Evolutionary conservation across 2,888 invertebrate genomes (phyloP).

Genomic region (Coenonympha glycerion): DNA sequence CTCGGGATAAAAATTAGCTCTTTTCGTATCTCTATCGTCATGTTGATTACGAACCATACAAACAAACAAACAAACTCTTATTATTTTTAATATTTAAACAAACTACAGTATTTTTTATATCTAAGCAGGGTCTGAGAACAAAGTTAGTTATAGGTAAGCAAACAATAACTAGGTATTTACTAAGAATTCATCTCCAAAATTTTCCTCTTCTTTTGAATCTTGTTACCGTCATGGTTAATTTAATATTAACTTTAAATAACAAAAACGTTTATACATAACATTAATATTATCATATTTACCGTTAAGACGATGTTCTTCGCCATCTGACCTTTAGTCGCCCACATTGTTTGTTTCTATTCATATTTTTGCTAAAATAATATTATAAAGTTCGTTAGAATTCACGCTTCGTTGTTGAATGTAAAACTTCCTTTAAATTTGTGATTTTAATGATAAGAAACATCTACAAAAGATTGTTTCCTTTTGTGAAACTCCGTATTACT

Average conservation of each 20-base stretch:
- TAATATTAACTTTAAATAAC: not conserved
- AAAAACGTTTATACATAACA: not conserved
- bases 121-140: too few species aligned
- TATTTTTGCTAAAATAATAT: not conserved
- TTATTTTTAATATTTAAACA: too few species aligned
- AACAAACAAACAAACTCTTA: too few species aligned
- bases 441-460: too few species aligned
- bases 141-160: too few species aligned
- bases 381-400: not conserved
- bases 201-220: not conserved
- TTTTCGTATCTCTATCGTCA: too few species aligned
- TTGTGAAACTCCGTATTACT: too few species aligned
- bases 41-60: too few species aligned
- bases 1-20: too few species aligned
- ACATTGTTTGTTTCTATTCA: conserved; percentile 4
- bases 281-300: not conserved
- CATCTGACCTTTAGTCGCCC: not conserved
- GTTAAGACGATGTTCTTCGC: not conserved
- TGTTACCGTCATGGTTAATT: not conserved
- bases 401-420: not conserved
- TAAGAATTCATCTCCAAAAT: not conserved
- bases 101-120: too few species aligned
- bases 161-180: too few species aligned
- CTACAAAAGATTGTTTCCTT: too few species aligned
- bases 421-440: not conserved